Conservation (phyloP, 2,888 invertebrate species). For the Philereme transversata region DNA sequence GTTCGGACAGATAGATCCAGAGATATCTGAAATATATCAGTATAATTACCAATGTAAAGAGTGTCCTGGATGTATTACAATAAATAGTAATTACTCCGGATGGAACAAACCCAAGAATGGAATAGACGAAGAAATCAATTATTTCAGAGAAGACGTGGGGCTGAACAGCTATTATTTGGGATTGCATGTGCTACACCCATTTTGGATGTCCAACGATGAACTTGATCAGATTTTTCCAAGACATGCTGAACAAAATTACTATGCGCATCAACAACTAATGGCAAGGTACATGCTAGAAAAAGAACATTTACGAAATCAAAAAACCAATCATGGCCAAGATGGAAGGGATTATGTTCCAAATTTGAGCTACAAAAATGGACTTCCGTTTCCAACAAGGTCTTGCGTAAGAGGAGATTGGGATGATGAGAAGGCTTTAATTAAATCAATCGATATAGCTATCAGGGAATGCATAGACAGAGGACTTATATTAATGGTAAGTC, state of each 20-base stretch:
- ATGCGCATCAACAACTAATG: conserved; percentile 64
- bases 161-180: conserved; percentile 85
- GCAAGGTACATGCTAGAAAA: conserved; percentile 68
- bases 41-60: conserved; percentile 36
- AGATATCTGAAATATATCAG: conserved; percentile 49
- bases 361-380: conserved; percentile 68
- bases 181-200: conserved; percentile 82
- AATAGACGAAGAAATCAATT: conserved; percentile 81
- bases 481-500: conserved; percentile 66
- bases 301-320: conserved; percentile 50
- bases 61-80: conserved; percentile 43
- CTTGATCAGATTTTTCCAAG: conserved; percentile 61
- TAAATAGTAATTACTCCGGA: conserved; percentile 74
- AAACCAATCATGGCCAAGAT: conserved; percentile 38
- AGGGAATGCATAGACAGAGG: conserved; percentile 69
- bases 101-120: conserved; percentile 78
- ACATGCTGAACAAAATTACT: conserved; percentile 71
- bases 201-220: conserved; percentile 82
- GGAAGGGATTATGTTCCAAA: conserved; percentile 60
- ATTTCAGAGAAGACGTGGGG: conserved; percentile 86
- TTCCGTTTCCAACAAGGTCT: conserved; percentile 67
- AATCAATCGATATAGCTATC: conserved; percentile 67
- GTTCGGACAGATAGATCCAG: conserved; percentile 34
- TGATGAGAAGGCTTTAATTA: conserved; percentile 58
- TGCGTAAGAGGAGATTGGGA: conserved; percentile 51